These are phyloP conservation scores for Tautogolabrus adspersus DNA, from an alignment of 2,113 vertebrate species.

Conservation along the genomic window DNA sequence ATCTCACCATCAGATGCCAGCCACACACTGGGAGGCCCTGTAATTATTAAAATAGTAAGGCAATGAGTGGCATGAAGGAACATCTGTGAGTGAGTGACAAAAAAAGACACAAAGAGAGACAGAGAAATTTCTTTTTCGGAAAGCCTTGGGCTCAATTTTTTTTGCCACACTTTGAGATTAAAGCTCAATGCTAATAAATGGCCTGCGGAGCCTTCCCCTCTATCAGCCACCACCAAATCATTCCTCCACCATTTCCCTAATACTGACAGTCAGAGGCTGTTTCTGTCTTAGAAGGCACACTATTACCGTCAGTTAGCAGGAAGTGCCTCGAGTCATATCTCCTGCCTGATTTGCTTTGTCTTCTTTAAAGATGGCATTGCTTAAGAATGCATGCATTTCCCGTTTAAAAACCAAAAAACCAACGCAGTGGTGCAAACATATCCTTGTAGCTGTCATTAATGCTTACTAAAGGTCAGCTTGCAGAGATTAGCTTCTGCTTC, in stretches of 20 bases:
- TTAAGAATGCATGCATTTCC: background rate
- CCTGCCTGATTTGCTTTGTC: conserved; percentile 28
- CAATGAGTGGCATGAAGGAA: conserved; percentile 52
- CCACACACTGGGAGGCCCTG: conserved; percentile 43
- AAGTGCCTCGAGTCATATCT: conserved; percentile 31
- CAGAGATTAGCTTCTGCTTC: background rate
- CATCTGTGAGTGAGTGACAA: conserved; percentile 45
- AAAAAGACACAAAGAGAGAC: conserved; percentile 25
- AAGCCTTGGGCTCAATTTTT: conserved; percentile 43
- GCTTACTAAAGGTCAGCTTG: conserved; percentile 35
- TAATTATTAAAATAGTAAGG: conserved; percentile 62
- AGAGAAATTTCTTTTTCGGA: conserved; percentile 32
- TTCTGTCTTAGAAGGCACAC: conserved; percentile 7
- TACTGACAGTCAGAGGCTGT: conserved; percentile 53
- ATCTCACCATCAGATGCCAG: conserved; percentile 58
- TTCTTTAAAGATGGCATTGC: conserved; percentile 26
- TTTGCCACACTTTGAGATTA: conserved; percentile 58
- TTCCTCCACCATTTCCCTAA: conserved; percentile 44
- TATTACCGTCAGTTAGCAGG: conserved; percentile 41
- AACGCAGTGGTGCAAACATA: conserved; percentile 14
- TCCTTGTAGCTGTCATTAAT: background rate
- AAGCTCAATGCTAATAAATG: conserved; percentile 54
- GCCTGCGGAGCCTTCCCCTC: conserved; percentile 29
- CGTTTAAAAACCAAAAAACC: background rate
- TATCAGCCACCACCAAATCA: conserved; percentile 33